Evolutionary conservation across 2,888 invertebrate species (phyloP).

Genomic region (Euphydryas editha): DNA sequence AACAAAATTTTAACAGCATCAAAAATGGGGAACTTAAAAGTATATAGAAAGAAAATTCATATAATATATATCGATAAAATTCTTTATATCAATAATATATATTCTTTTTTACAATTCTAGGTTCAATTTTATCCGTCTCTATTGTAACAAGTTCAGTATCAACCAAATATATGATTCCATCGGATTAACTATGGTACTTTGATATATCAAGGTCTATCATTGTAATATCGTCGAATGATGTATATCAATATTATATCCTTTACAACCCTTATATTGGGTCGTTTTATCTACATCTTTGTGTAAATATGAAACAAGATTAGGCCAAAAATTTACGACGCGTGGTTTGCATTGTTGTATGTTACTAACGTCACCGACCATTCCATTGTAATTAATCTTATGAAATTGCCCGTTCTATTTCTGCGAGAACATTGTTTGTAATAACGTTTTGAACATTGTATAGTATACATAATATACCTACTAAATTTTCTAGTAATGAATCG

Average conservation of each 20-base stretch:
- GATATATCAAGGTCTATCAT: background rate
- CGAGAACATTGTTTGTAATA: constrained; percentile 28
- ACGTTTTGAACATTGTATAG: constrained; percentile 21
- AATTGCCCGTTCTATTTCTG: constrained; percentile 39
- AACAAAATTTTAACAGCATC: background rate
- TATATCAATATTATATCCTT: background rate
- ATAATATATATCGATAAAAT: too few species aligned
- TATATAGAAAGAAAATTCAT: too few species aligned
- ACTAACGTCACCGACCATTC: constrained; percentile 41
- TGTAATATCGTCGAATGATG: background rate
- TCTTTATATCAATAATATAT: too few species aligned
- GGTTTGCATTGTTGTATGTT: constrained; percentile 29
- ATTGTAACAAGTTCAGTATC: too few species aligned
- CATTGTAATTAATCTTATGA: constrained; percentile 41
- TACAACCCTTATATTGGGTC: background rate
- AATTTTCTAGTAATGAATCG: too few species aligned
- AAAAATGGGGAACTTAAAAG: too few species aligned
- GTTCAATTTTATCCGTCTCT: too few species aligned
- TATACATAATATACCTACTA: background rate
- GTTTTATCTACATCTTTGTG: constrained; percentile 1
- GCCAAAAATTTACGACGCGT: constrained; percentile 31
- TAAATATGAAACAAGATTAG: constrained; percentile 20
- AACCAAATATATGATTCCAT: background rate
- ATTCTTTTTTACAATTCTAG: too few species aligned
- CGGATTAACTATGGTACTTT: background rate